These are phyloP conservation scores for Sialia sialis DNA, from an alignment of 2,113 vertebrate genomes.

Conservation along the genomic window DNA sequence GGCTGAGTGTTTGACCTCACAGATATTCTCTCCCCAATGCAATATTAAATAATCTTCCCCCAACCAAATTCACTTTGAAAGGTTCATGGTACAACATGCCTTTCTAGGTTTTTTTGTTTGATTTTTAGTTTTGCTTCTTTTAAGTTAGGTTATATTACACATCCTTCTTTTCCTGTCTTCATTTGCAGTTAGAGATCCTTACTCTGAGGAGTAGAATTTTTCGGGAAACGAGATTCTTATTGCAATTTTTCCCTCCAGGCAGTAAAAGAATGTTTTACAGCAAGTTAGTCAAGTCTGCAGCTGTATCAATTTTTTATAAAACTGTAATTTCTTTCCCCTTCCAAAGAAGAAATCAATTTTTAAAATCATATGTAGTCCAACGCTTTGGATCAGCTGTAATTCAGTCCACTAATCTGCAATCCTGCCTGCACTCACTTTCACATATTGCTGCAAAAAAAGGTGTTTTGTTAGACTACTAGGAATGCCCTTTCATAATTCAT, in stretches of 20 bases:
- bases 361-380: not conserved
- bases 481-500: not conserved
- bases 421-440: not conserved
- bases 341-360: not conserved
- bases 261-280: not conserved
- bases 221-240: not conserved
- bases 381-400: not conserved
- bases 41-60: not conserved
- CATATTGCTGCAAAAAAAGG: not conserved
- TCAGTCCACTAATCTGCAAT: not conserved
- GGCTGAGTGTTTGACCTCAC: not conserved
- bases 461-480: not conserved
- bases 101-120: not conserved
- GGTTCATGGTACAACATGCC: not conserved
- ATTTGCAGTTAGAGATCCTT: not conserved
- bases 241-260: not conserved
- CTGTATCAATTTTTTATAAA: not conserved
- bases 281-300: not conserved
- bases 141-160: not conserved
- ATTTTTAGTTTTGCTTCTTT: not conserved
- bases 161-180: not conserved
- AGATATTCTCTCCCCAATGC: not conserved
- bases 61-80: not conserved
- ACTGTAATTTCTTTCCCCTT: not conserved
- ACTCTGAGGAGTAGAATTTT: not conserved